Evolutionary conservation across 2,888 invertebrate species (phyloP).

Genomic region (Eupeodes luniger): DNA sequence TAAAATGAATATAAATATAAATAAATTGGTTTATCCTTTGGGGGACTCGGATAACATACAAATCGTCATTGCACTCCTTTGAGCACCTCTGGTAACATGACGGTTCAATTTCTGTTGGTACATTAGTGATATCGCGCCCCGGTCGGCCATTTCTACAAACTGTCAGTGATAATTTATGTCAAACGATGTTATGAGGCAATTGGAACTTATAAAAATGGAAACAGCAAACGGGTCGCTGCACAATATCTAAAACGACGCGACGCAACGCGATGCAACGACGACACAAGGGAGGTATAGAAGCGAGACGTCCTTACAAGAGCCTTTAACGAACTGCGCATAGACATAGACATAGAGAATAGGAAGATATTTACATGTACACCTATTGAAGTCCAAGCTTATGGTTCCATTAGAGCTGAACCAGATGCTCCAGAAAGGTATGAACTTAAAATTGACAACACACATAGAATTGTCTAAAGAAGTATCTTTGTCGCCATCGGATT

Average conservation of each 20-base stretch:
- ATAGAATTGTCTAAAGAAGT: neutral
- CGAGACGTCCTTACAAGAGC: constrained; percentile 33
- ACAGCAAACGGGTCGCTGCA: constrained; percentile 14
- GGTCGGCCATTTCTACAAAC: constrained; percentile 9
- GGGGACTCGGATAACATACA: too few species aligned
- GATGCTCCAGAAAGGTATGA: constrained; percentile 44
- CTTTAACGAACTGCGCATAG: constrained; percentile 1
- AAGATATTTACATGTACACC: constrained; percentile 53
- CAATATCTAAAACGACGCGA: constrained; percentile 10
- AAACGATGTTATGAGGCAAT: constrained; percentile 55
- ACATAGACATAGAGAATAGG: constrained; percentile 1
- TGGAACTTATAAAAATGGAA: constrained; percentile 23
- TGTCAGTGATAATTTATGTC: constrained; percentile 73
- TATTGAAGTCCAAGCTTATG: constrained; percentile 66
- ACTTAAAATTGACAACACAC: constrained; percentile 38
- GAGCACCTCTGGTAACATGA: constrained; percentile 42
- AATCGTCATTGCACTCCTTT: constrained; percentile 36
- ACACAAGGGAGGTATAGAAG: too few species aligned
- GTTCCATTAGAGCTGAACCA: constrained; percentile 55
- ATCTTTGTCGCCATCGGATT: neutral
- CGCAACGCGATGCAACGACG: too few species aligned
- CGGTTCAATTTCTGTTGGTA: constrained; percentile 54
- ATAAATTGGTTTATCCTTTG: too few species aligned
- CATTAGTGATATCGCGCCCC: constrained; percentile 41
- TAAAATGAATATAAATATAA: too few species aligned